Evolutionary conservation across 2,113 vertebrate genomes (phyloP).

Genomic region (Ptychochromis oligacanthus): DNA sequence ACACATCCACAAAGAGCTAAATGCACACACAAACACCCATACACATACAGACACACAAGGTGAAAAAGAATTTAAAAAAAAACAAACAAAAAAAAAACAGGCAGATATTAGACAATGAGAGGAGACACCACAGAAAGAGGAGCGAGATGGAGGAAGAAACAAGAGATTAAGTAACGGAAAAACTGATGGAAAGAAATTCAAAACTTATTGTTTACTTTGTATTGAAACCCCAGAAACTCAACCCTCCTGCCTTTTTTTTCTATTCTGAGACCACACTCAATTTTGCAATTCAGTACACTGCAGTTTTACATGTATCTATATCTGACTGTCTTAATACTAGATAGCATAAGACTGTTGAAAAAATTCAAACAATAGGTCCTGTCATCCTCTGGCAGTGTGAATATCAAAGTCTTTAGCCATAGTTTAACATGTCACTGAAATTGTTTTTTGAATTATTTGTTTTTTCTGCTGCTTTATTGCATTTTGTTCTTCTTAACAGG

Average conservation of each 20-base stretch:
- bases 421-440: neutral
- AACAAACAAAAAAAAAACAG: too few relatives aligned
- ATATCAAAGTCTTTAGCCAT: neutral
- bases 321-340: constrained; percentile 18
- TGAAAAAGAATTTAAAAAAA: neutral
- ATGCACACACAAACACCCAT: neutral
- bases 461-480: neutral
- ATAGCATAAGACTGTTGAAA: constrained; percentile 34
- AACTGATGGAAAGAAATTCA: constrained; percentile 47
- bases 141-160: constrained; percentile 2
- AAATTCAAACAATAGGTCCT: constrained; percentile 33
- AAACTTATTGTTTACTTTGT: constrained; percentile 53
- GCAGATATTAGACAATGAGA: constrained; percentile 31
- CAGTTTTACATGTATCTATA: constrained; percentile 28
- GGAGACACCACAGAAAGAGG: constrained; percentile 32
- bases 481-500: neutral
- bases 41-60: constrained; percentile 15
- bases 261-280: constrained; percentile 42
- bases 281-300: constrained; percentile 41
- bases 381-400: constrained; percentile 16
- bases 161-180: constrained; percentile 17
- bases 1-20: constrained; percentile 26
- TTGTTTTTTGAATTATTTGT: neutral
- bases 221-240: constrained; percentile 38
- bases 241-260: constrained; percentile 1